These are phyloP conservation scores for Nebria ingens DNA, from an alignment of 1,140 invertebrate genomes.

Conservation along the genomic window DNA sequence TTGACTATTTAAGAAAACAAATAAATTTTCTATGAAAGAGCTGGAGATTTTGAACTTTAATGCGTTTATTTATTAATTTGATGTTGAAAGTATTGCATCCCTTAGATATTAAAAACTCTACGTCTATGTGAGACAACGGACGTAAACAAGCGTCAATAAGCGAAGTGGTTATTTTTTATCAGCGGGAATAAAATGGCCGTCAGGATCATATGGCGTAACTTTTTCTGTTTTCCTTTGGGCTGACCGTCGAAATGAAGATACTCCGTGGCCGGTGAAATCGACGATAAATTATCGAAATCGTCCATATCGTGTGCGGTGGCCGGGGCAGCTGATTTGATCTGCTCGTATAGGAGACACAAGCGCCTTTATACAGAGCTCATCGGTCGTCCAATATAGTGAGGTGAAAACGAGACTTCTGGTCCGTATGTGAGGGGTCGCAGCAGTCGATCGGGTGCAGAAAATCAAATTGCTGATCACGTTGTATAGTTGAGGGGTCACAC, in stretches of 20 bases:
- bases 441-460: background rate
- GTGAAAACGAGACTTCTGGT: background rate
- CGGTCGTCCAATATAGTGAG: background rate
- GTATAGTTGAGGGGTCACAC: constrained; percentile 4
- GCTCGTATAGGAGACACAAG: background rate
- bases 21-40: too few relatives aligned
- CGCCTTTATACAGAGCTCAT: background rate
- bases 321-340: background rate
- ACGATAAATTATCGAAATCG: background rate
- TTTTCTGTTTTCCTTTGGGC: constrained; percentile 2
- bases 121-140: too few relatives aligned
- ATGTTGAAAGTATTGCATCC: too few relatives aligned
- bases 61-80: too few relatives aligned
- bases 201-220: background rate
- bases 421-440: background rate
- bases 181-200: background rate
- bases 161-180: background rate
- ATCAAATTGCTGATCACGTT: background rate
- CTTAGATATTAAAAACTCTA: too few relatives aligned
- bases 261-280: background rate
- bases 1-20: too few relatives aligned
- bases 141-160: background rate
- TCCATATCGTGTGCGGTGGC: background rate
- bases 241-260: background rate
- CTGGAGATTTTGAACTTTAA: too few relatives aligned